Base-by-base conservation (phyloP, 2,888 invertebrate genomes). In the Nomada fucata region DNA sequence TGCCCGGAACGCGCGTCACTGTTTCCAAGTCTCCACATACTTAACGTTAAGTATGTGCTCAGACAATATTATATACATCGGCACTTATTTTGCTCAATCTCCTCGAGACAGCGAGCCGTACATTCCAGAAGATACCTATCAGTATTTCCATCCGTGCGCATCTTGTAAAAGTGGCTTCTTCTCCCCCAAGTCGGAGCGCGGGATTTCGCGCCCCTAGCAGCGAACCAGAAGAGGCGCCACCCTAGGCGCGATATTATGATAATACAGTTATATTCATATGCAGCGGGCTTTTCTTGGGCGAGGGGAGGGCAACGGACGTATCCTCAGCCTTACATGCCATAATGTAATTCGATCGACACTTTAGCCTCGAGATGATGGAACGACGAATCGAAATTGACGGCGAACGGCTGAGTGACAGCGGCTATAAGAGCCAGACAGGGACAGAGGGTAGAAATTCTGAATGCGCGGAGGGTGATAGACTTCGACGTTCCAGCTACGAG, bases 251-350 rank as follows among this genome's bases (percentile, higher is more conserved):
- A 89, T 91, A 92, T 92, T 92, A 92, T 92, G 91, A 91, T 92
- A 92, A 92, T 92, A 90, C 90, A 92, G 90, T 92, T 91, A 90
- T 92, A 92, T 92, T 92, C 91, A 91, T 92, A 91, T 90, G 90
- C 90, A 90, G 87, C 88, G 83, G 90, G 91, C 87, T 84, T 71
- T 74, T 82, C 81, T 85, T 77, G 53, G 69, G 76, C 20, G 57
- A 2, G 79, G 70, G 26, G 68, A 80, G 83, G 84, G 84, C 87
- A 80, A 80, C 86, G 84, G 82, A 86, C 86, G 82, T 86, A 80
- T 79, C 42, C 53, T 87, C 81, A 79, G 80, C 80, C 86, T 82
- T 82, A 82, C 81, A 73, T 83, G 83, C 84, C 82, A 72, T 89
- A 88, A 90, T 90, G 87, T 89, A 88, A 89, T 90, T 90, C 88